These are phyloP conservation scores for Pantherophis vulpinus DNA, from an alignment of 2,797 vertebrate species.

Conservation along the genomic window DNA sequence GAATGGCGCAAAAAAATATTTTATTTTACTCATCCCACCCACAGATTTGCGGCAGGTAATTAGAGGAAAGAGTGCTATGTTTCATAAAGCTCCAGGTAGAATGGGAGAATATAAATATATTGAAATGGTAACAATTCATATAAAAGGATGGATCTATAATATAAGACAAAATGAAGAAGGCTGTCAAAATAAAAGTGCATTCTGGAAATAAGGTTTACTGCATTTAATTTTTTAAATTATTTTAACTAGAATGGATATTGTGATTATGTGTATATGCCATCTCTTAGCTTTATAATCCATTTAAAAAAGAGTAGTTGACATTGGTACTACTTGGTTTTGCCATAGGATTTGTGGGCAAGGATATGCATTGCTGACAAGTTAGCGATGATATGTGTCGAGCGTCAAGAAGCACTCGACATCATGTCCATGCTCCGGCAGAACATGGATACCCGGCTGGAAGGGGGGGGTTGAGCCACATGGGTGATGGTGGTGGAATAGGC, in stretches of 20 bases:
- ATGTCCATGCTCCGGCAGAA: no score
- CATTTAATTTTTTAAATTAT: neutral
- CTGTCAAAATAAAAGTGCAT: neutral
- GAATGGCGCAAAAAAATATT: neutral
- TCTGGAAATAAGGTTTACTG: neutral
- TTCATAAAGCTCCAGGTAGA: neutral
- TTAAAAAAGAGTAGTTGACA: neutral
- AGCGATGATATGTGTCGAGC: neutral
- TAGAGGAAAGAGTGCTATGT: neutral
- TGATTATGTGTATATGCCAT: neutral
- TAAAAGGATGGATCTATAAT: neutral
- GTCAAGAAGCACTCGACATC: no score
- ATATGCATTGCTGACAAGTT: neutral
- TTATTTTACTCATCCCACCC: neutral
- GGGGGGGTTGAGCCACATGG: no score
- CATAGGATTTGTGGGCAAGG: neutral
- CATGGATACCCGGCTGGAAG: no score
- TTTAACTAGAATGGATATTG: neutral
- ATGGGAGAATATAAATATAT: neutral
- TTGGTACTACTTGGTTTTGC: neutral
- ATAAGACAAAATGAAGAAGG: neutral
- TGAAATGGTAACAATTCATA: neutral
- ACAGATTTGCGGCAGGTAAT: neutral
- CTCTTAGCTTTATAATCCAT: neutral
- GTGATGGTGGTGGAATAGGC: no score